Base-by-base conservation (phyloP, 1,140 invertebrate genomes). In the Drosophila triauraria region DNA sequence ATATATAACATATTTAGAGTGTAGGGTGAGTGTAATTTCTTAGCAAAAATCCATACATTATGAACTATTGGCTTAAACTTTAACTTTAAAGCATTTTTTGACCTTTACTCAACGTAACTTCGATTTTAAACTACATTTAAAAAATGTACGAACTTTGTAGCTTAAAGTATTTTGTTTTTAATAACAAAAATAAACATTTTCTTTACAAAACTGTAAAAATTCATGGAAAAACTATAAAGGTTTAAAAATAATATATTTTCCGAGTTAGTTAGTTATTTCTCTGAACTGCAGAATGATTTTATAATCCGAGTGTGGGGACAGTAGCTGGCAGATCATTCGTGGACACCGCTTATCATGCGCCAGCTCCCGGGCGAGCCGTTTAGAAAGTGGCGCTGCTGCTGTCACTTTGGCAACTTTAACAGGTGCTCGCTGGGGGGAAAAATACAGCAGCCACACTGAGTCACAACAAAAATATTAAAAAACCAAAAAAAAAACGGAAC, bases 331-430 rank as follows among this genome's bases (percentile, higher is more conserved):
- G 62, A 62, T 62, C 60, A 50, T 38, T 78, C 79, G 60, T 63
- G 71, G 47, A 67, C 74, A 86, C 12, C 72, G 75, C 82, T 84
- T 84, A 78, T 84, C 74, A 72, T 63, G 72, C 57, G 32, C 42
- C 51, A 42, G 65, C 64, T 87, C 79, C 79, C 82, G 68, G 54
- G 75, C 53, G 82, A 67, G 61, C 61, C 78, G 83, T 86, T 87
- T 87, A 64, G 70, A 86, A 82, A 72, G 67, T 78, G 64, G 42
- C 75, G 56, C 57, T 53, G 30, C 32, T 65, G 42, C 83, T 86
- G 83, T 82, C 83, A 86, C 47, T 80, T 62, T 60, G 42, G 53
- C 51, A 83, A 78, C 56, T 80, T 84, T 74, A 88, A 83, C 84
- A 88, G 84, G 85, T 88, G 85, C 62, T 71, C 80, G 68, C 84